Evolutionary conservation across 2,888 invertebrate genomes (phyloP), one percentile per base, ranked within the genome.

Genomic region (Coremacera marginata): DNA sequence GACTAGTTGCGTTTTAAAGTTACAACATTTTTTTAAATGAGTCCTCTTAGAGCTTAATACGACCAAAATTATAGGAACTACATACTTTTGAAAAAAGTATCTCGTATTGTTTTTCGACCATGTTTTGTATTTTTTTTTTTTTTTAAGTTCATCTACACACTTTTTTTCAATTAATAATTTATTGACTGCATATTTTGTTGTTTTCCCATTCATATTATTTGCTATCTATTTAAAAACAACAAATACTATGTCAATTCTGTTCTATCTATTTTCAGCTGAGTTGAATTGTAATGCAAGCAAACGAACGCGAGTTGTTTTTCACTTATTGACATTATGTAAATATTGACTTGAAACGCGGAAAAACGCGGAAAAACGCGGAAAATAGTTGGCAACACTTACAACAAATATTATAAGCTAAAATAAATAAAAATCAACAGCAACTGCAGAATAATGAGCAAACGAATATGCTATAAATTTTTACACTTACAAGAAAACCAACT

Each of bases 161-260:
- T 31, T 31, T 31, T 31, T 31, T 31, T 31, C 31, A 31, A 31
- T 31, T 3, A 4, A 31, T 31, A 31, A 31, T 31, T 31, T 31
- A 31, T 31, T 31, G 31, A 31, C 31, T 31, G 22, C 49, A 49
- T 25, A 49, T 51, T 44, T 68, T 27, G 16, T 51, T 51, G 44
- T 27, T 51, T 25, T 27, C 51, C 25, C 44, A 68, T 68, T 68
- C 68, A 68, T 68, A 51, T 51, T 51, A 51, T 22, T 68, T 68
- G 25, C 51, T 51, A n/a, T 51, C 51, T 51, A 51, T 68, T 49
- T 44, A 68, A 68, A 44, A 68, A 16, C 49, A 68, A 68, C 22
- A 68, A 51, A n/a, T 67, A 44, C 25, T 51, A 49, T 51, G 51
- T 44, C 52, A 9, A 52, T 51, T 31, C 52, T 68, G 16, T 51